phyloP scores from a whole-genome alignment of 2,113 vertebrate species.

The Clupea harengus region DNA sequence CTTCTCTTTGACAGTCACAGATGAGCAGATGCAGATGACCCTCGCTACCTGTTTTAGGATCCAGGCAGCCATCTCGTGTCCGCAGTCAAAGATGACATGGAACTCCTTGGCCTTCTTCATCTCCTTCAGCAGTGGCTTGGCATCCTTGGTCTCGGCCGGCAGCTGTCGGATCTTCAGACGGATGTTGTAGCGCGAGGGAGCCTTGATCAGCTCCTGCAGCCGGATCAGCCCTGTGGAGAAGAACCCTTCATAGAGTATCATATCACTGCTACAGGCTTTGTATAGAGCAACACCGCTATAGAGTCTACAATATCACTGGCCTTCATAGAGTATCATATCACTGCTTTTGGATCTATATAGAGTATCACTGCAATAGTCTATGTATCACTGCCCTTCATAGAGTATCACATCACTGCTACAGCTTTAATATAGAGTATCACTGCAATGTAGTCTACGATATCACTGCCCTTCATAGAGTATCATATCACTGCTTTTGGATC shows the following conservation, averaged over 20 bases:
- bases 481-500: background rate
- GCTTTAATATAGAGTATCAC: slow-evolving; percentile 45
- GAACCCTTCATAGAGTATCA: slow-evolving; percentile 37
- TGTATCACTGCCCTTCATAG: background rate
- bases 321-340: background rate
- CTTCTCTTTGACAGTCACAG: too few species aligned
- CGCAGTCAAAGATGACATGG: slow-evolving; percentile 96
- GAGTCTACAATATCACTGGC: background rate
- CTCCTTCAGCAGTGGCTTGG: slow-evolving; percentile 96
- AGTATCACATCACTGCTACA: background rate
- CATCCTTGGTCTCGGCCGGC: slow-evolving; percentile 93
- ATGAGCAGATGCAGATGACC: too few species aligned
- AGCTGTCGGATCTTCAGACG: slow-evolving; percentile 97
- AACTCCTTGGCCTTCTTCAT: slow-evolving; percentile 99
- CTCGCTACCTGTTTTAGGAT: slow-evolving; percentile 93
- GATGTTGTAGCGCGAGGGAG: slow-evolving; percentile 94
- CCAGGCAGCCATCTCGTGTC: slow-evolving; percentile 96
- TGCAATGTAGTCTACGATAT: slow-evolving; percentile 26
- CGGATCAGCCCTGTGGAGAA: slow-evolving; percentile 90
- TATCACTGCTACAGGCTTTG: slow-evolving; percentile 34
- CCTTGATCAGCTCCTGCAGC: slow-evolving; percentile 98
- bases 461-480: background rate
- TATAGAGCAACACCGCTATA: slow-evolving; percentile 45
- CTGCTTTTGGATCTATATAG: background rate
- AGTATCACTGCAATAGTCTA: background rate